phyloP scores from a whole-genome alignment of 1,140 invertebrate species.

The Pectinophora gossypiella region DNA sequence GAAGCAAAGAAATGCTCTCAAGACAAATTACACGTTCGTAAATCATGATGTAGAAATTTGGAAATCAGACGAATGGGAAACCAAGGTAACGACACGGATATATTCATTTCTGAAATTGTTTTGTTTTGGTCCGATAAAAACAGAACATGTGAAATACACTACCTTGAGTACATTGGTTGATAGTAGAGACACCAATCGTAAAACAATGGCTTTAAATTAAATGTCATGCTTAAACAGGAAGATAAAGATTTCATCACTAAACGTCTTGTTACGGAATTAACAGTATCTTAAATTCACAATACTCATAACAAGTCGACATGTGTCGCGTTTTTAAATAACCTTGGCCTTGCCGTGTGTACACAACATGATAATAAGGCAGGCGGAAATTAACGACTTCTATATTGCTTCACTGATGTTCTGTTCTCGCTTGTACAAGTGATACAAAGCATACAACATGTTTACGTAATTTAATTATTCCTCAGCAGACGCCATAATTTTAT shows the following conservation, averaged over 20 bases:
- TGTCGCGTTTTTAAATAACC: conserved; percentile 25
- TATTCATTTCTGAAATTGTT: neutral
- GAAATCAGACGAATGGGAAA: neutral
- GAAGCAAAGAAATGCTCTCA: conserved; percentile 1
- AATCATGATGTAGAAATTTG: neutral
- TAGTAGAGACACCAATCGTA: too few species aligned
- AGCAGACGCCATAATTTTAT: too few species aligned
- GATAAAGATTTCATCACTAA: neutral
- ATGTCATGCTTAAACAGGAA: neutral
- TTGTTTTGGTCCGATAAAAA: neutral
- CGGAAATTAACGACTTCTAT: conserved; percentile 1
- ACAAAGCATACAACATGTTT: neutral
- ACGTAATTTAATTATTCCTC: too few species aligned
- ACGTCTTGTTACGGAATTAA: neutral
- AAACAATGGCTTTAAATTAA: too few species aligned
- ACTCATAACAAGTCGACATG: neutral
- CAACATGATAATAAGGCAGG: conserved; percentile 16
- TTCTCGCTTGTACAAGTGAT: neutral
- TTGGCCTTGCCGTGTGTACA: conserved; percentile 39
- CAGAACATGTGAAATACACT: too few species aligned
- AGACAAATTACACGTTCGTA: neutral
- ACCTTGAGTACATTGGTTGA: too few species aligned
- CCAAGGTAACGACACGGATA: neutral
- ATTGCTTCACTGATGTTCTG: neutral
- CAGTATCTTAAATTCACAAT: neutral